phyloP scores from a whole-genome alignment of 2,113 vertebrate genomes.

The Melanerpes formicivorus region DNA sequence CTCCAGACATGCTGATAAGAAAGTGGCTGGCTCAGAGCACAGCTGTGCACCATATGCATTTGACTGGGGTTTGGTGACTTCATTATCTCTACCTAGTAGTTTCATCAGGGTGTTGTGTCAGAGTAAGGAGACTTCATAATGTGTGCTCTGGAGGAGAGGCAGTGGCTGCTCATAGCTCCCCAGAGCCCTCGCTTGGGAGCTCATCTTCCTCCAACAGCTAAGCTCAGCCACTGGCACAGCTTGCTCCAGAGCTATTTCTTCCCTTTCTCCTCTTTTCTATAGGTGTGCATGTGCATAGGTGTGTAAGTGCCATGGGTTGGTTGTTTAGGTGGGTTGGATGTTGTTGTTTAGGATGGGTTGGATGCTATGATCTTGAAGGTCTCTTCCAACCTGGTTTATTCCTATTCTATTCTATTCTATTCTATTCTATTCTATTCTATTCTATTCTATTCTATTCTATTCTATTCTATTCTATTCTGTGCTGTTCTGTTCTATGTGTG shows the following conservation, averaged over 20 bases:
- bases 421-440: no score
- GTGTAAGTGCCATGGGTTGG: no score
- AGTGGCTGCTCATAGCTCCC: background rate
- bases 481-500: no score
- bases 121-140: background rate
- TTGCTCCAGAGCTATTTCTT: background rate
- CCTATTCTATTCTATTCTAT: no score
- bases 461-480: no score
- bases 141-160: background rate
- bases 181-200: fast-evolving
- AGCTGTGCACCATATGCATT: constrained; percentile 2
- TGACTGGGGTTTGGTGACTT: background rate
- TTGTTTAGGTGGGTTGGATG: no score
- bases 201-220: background rate
- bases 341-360: no score
- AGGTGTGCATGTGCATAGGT: no score
- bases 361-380: no score
- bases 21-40: background rate
- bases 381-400: no score
- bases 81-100: background rate
- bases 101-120: background rate
- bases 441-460: no score
- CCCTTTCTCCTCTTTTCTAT: background rate
- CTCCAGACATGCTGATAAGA: background rate
- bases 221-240: fast-evolving